Evolutionary conservation across 2,797 vertebrate genomes (phyloP).

Genomic region (Gymnothorax javanicus): DNA sequence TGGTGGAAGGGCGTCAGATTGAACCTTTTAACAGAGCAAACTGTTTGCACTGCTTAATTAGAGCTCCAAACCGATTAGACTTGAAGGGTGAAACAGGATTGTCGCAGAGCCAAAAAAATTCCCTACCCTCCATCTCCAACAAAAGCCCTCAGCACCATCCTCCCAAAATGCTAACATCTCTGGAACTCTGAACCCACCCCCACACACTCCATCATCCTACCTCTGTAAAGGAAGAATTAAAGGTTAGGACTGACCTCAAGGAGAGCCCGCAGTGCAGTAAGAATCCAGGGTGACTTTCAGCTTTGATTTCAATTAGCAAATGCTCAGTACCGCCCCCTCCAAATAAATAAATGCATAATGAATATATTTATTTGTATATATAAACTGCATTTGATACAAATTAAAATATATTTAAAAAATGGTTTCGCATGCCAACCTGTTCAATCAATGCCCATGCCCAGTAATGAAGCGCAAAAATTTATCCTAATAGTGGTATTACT

Average conservation of each 20-base stretch:
- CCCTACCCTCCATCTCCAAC: no score
- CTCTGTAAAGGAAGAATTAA: not conserved
- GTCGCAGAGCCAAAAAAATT: no score
- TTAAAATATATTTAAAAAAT: not conserved
- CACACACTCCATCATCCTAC: not conserved
- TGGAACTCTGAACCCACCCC: not conserved
- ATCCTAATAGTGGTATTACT: no score
- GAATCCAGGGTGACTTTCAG: not conserved
- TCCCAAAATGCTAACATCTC: no score
- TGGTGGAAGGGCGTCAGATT: conserved; percentile 20
- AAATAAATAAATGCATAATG: not conserved
- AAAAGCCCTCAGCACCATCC: no score
- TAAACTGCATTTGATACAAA: not conserved
- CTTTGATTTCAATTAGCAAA: not conserved
- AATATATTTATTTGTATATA: no score
- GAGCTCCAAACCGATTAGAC: not conserved
- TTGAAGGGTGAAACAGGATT: not conserved
- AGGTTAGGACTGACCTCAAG: not conserved
- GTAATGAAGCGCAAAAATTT: no score
- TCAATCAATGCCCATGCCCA: no score
- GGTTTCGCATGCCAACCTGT: not conserved
- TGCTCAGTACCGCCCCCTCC: not conserved
- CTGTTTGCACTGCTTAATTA: conserved; percentile 3
- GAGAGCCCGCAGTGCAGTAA: not conserved
- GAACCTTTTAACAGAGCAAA: conserved; percentile 9